Evolutionary conservation across 2,888 invertebrate genomes (phyloP).

Genomic region (Gymnocheta viridis): DNA sequence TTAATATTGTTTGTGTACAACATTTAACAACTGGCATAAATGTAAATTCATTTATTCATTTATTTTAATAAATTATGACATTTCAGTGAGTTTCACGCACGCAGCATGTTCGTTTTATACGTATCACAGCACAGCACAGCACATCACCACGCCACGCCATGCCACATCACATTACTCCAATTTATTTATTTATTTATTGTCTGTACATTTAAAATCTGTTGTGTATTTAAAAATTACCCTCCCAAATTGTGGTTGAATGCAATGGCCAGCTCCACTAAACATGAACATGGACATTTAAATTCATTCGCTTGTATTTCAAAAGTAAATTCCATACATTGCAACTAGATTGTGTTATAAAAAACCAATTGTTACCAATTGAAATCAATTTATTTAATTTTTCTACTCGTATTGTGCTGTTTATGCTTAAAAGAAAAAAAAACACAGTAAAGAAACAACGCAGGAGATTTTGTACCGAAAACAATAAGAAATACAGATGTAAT

Average conservation of each 20-base stretch:
- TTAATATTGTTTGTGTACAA: slow-evolving; percentile 4
- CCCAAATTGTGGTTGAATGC: slow-evolving; percentile 41
- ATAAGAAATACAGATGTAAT: not conserved
- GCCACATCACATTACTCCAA: no score
- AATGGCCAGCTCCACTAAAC: not conserved
- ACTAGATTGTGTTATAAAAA: slow-evolving; percentile 52
- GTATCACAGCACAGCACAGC: slow-evolving; percentile 33
- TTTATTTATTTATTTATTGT: slow-evolving; percentile 30
- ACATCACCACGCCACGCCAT: slow-evolving; percentile 21
- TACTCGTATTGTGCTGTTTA: slow-evolving; percentile 40
- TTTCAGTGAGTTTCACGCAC: slow-evolving; percentile 56
- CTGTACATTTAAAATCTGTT: slow-evolving; percentile 27
- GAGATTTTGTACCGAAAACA: not conserved
- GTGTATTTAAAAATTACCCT: slow-evolving; percentile 3
- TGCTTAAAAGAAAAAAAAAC: slow-evolving; percentile 17
- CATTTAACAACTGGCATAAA: slow-evolving; percentile 26
- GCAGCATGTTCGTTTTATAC: not conserved
- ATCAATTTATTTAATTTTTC: slow-evolving; percentile 64
- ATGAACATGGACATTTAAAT: not conserved
- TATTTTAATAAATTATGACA: slow-evolving; percentile 66
- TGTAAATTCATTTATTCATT: slow-evolving; percentile 42
- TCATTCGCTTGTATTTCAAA: not conserved
- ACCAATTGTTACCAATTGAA: slow-evolving; percentile 65
- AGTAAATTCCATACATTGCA: slow-evolving; percentile 8
- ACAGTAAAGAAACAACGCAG: not conserved